Evolutionary conservation across 2,113 vertebrate species (phyloP), one percentile per base, ranked within the genome.

Genomic region (Gymnocephalus cernua): DNA sequence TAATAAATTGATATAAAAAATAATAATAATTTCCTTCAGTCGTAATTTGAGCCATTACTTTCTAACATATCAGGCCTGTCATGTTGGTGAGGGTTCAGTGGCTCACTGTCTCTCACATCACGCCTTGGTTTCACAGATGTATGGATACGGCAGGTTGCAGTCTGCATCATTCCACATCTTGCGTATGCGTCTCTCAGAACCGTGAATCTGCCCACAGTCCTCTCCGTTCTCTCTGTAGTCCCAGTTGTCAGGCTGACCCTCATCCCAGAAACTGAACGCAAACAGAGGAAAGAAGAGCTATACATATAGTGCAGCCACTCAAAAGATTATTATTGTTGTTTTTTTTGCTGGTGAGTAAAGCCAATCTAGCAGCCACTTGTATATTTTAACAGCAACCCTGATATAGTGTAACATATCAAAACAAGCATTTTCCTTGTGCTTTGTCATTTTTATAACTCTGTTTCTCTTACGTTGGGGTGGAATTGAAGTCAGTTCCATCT

Each of bases 211-310:
- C 13, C 90, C 93, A 3, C 94, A 95, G 87, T 94, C 93, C 32
- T 95, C 94, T 41, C 93, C 93, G 3, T 92, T 91, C 61, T 78
- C 57, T 15, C 41, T 65, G 7, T 44, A 35, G 13, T 86, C 71
- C 93, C 92, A 94, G 79, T 94, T 2, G 21, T 94, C 93, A 3
- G 94, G 94, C 67, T 95, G 93, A 65, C 87, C 93, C 0, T 8
- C 0, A 23, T 94, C 93, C 93, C 93, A 95, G 74, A 81, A 86
- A 2, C 94, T 95, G 29, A 72, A 63, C 48, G 50, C 62, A 62
- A 32, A 41, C 25, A 83, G 3, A 27, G 13, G 0, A 57, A 25
- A 7, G 27, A 53, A 2, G 12, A 69, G 13, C 7, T n/a, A 32
- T 1, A 16, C 38, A 41, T 11, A 12, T 4, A 45, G 6, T 15